These are phyloP conservation scores for Peromyscus aztecus DNA, from an alignment of 2,797 vertebrate species.

Conservation along the genomic window DNA sequence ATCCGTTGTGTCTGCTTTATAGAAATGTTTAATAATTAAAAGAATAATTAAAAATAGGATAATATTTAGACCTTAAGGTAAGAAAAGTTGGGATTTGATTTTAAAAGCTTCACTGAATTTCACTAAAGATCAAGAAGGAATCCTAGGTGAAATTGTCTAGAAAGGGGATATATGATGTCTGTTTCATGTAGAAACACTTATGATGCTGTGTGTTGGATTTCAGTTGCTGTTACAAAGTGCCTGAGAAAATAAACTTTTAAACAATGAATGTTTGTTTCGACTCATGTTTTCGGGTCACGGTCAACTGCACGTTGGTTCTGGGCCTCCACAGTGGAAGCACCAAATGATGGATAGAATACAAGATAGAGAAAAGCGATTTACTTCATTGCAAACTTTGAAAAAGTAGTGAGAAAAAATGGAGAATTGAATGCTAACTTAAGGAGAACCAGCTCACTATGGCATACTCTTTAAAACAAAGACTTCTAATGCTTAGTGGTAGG, in stretches of 20 bases:
- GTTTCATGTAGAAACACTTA: neutral
- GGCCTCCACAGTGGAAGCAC: neutral
- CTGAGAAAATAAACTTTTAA: neutral
- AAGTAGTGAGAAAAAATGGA: neutral
- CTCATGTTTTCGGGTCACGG: neutral
- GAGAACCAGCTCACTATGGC: neutral
- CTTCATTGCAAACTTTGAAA: neutral
- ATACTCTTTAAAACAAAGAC: neutral
- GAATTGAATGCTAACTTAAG: neutral
- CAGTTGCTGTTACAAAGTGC: neutral
- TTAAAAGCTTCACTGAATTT: neutral
- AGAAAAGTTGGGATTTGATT: neutral
- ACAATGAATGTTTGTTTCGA: neutral
- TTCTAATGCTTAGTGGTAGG: neutral
- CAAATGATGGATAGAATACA: neutral
- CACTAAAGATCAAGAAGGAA: neutral
- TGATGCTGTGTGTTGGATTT: neutral
- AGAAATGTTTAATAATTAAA: neutral
- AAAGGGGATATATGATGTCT: neutral
- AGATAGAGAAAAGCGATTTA: neutral
- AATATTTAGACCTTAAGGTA: neutral
- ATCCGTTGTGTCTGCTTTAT: neutral
- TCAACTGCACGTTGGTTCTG: neutral
- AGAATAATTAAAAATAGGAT: neutral
- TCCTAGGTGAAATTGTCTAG: neutral